phyloP scores from a whole-genome alignment of 2,797 vertebrate genomes.

The Ataeniobius toweri region DNA sequence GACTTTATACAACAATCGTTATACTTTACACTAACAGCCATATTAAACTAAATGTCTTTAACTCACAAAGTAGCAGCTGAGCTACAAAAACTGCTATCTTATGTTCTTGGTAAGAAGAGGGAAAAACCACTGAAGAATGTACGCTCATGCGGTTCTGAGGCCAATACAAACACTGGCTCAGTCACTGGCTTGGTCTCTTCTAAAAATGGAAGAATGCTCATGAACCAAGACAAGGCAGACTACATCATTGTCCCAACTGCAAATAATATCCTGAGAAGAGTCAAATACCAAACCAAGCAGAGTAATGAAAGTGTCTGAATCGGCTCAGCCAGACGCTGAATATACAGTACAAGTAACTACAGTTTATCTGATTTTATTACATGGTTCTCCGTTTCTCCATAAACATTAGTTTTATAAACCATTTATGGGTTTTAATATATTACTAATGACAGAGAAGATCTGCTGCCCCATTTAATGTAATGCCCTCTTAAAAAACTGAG shows the following conservation, averaged over 20 bases:
- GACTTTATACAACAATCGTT: constrained; percentile 13
- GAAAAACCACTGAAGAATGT: constrained; percentile 65
- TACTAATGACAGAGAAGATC: background rate
- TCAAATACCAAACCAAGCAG: constrained; percentile 27
- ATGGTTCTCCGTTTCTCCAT: background rate
- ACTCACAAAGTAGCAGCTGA: constrained; percentile 34
- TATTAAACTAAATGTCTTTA: constrained; percentile 30
- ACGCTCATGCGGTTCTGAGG: constrained; percentile 64
- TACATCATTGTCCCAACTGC: constrained; percentile 59
- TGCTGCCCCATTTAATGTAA: background rate
- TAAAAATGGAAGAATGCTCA: constrained; percentile 81
- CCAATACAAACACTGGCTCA: constrained; percentile 78
- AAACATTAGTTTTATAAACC: background rate
- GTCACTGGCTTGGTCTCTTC: constrained; percentile 66
- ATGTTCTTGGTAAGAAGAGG: constrained; percentile 67
- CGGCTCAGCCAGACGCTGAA: constrained; percentile 18
- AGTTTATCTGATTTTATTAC: constrained; percentile 9
- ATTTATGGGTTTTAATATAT: background rate
- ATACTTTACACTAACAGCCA: background rate
- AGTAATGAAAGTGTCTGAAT: constrained; percentile 28
- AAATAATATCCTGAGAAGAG: constrained; percentile 38
- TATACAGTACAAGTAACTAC: background rate
- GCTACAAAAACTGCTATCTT: constrained; percentile 36
- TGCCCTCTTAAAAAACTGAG: background rate
- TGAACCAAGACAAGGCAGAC: constrained; percentile 55